These are phyloP conservation scores for Alfaro cultratus DNA, from an alignment of 2,797 vertebrate species.

Conservation along the genomic window DNA sequence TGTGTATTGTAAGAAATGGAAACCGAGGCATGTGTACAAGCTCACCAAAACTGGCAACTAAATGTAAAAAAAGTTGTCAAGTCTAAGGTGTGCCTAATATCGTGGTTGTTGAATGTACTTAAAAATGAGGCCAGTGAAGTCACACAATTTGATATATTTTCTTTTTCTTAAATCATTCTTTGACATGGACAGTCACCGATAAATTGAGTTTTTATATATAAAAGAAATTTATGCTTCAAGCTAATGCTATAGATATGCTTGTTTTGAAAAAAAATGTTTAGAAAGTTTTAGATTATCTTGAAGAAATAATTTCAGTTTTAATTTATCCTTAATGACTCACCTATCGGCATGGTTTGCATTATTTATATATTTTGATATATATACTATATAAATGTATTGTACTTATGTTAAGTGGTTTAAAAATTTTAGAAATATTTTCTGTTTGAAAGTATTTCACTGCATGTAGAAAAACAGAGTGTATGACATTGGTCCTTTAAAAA, in stretches of 20 bases:
- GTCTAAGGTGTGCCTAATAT: background rate
- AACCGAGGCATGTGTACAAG: background rate
- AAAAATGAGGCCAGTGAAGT: background rate
- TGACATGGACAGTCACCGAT: background rate
- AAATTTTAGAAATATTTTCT: background rate
- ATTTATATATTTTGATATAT: background rate
- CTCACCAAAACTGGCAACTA: background rate
- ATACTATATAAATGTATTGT: background rate
- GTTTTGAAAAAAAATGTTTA: background rate
- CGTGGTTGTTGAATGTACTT: background rate
- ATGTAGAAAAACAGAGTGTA: conserved; percentile 19
- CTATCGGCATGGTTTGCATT: background rate
- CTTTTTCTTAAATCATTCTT: background rate
- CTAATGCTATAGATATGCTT: background rate
- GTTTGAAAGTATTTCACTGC: conserved; percentile 27
- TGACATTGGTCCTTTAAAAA: conserved; percentile 2
- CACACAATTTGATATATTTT: background rate
- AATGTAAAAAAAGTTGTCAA: background rate
- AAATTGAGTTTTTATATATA: background rate
- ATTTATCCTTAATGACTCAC: background rate
- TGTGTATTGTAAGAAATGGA: background rate
- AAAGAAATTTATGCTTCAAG: background rate
- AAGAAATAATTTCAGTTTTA: background rate
- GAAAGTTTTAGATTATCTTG: background rate
- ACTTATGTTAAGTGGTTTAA: too few species aligned